A percentile compares a stretch with the other conserved stretches of the same genome.
Conservation (phyloP, 2,888 invertebrate genomes). For the Iselma pallidipennis region DNA sequence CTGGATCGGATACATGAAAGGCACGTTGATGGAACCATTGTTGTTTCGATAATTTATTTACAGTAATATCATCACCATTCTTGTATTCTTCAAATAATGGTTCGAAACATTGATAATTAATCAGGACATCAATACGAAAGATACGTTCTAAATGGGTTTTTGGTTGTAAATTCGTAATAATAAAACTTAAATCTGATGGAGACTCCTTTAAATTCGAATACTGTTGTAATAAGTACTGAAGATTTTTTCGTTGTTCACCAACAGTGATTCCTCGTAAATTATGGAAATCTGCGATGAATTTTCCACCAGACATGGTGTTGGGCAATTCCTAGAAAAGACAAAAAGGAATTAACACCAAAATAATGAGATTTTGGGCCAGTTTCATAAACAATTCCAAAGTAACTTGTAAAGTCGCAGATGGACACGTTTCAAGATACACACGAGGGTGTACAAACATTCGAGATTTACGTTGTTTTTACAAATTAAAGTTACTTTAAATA, state of each 20-base stretch:
- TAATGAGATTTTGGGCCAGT: no score
- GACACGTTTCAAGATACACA: no score
- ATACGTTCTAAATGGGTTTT: slow-evolving; percentile 18
- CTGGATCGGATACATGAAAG: slow-evolving; percentile 4
- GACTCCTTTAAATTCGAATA: neutral
- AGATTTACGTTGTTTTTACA: no score
- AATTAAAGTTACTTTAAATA: no score
- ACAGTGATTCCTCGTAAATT: slow-evolving; percentile 17
- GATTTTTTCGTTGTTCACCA: slow-evolving; percentile 17
- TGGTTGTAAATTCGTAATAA: slow-evolving; percentile 12
- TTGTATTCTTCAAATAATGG: slow-evolving; percentile 16
- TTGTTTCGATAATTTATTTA: slow-evolving; percentile 18
- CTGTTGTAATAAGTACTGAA: slow-evolving; percentile 13
- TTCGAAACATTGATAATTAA: slow-evolving; percentile 15
- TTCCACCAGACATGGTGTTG: neutral
- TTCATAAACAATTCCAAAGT: no score
- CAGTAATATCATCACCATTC: slow-evolving; percentile 19
- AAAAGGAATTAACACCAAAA: no score
- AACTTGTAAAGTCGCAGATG: no score
- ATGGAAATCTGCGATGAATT: slow-evolving; percentile 20
- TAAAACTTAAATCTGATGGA: slow-evolving; percentile 1
- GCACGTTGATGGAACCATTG: slow-evolving; percentile 21
- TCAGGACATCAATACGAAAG: slow-evolving; percentile 23
- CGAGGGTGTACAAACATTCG: no score
- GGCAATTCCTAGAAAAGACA: neutral